Evolutionary conservation across 64 coral and sea anemone genomes (phyloP).

Genomic region (Acropora tenuis): DNA sequence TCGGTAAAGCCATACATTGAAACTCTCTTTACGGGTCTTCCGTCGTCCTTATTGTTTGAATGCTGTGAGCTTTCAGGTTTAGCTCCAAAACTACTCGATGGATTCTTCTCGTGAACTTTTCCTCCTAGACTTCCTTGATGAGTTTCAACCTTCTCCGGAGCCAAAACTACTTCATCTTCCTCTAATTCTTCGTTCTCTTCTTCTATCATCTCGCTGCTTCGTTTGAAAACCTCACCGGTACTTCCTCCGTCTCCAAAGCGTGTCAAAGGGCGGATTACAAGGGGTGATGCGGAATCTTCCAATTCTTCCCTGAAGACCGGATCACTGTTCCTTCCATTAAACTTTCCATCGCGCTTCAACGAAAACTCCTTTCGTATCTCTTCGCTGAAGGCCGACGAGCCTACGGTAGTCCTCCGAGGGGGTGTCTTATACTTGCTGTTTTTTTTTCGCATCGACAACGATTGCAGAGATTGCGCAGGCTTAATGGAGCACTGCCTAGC

Average conservation of each 20-base stretch:
- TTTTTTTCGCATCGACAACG: not conserved
- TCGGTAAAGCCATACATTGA: not conserved
- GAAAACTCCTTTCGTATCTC: not conserved
- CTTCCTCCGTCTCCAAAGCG: not conserved
- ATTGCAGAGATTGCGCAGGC: constrained; percentile 10
- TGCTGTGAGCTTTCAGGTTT: no score
- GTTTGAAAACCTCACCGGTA: no score
- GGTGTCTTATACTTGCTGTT: not conserved
- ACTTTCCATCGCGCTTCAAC: not conserved
- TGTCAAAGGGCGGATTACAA: no score
- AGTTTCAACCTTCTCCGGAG: no score
- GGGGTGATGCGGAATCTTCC: not conserved
- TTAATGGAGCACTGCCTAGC: not conserved
- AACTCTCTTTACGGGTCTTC: not conserved
- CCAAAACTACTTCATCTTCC: not conserved
- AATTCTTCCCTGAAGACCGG: not conserved
- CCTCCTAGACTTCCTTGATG: not conserved
- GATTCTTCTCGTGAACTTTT: not conserved
- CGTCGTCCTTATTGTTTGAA: not conserved
- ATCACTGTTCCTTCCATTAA: not conserved
- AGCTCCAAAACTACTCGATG: no score
- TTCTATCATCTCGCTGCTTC: not conserved
- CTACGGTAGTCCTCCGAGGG: constrained; percentile 14
- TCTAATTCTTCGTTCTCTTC: not conserved
- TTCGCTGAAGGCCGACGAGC: not conserved